Conservation (phyloP, 2,797 vertebrate genomes). For the Mionectes olivaceus region DNA sequence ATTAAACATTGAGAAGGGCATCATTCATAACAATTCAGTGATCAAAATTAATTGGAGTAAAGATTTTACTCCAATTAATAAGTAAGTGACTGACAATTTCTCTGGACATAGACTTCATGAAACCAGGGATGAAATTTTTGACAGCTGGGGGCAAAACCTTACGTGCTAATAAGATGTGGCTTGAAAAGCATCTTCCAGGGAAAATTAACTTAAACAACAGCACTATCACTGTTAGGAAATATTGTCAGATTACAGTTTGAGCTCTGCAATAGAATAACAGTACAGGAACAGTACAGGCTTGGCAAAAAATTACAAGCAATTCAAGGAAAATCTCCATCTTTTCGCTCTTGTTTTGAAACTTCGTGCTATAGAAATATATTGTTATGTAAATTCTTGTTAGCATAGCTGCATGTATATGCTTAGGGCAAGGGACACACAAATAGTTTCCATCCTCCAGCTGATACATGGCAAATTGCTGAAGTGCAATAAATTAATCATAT, state of each 20-base stretch:
- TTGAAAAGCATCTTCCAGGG: not conserved
- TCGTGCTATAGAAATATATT: not conserved
- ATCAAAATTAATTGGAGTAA: not conserved
- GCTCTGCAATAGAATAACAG: not conserved
- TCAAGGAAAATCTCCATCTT: not conserved
- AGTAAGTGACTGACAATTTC: not conserved
- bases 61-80: not conserved
- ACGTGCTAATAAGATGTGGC: not conserved
- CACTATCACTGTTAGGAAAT: not conserved
- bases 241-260: not conserved
- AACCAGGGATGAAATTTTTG: not conserved
- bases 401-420: not conserved
- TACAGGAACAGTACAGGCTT: not conserved
- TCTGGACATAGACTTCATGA: not conserved
- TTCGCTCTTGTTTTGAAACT: not conserved
- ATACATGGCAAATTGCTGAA: slow-evolving; percentile 17
- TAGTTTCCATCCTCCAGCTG: not conserved
- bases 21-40: not conserved
- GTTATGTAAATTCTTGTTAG: not conserved
- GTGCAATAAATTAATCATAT: slow-evolving; percentile 11
- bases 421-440: not conserved
- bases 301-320: not conserved
- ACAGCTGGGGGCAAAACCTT: not conserved
- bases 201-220: not conserved
- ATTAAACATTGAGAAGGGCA: not conserved